phyloP scores from a whole-genome alignment of 2,888 invertebrate species.

The Silvanus unidentatus region DNA sequence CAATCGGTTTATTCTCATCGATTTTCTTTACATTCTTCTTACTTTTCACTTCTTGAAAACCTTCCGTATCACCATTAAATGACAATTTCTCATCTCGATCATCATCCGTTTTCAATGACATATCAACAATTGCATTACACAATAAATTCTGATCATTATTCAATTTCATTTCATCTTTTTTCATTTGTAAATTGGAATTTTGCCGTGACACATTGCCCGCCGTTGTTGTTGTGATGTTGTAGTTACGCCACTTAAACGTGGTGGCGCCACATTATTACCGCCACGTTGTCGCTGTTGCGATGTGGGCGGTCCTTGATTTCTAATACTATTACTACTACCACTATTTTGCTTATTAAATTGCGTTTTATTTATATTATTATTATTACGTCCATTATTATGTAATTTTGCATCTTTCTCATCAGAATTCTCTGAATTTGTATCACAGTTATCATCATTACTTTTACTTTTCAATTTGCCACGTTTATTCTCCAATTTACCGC shows the following conservation, averaged over 20 bases:
- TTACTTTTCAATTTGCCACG: conserved; percentile 32
- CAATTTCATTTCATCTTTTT: conserved; percentile 47
- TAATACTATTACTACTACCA: conserved; percentile 3
- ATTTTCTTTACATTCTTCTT: conserved; percentile 65
- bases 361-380: too few species aligned
- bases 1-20: conserved; percentile 34
- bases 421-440: conserved; percentile 79
- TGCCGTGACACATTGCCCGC: conserved; percentile 37
- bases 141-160: conserved; percentile 49
- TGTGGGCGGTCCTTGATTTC: neutral
- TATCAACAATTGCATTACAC: conserved; percentile 49
- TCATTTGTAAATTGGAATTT: conserved; percentile 40
- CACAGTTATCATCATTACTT: conserved; percentile 51
- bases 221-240: too few species aligned
- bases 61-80: conserved; percentile 55
- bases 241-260: conserved; percentile 26
- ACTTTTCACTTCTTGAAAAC: conserved; percentile 80
- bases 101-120: conserved; percentile 35
- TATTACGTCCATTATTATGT: too few species aligned
- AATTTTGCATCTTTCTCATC: conserved; percentile 50
- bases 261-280: conserved; percentile 29
- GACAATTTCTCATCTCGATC: conserved; percentile 39
- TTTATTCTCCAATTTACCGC: conserved; percentile 39
- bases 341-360: conserved; percentile 23
- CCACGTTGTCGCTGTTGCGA: conserved; percentile 6